A percentile compares a stretch with the other conserved stretches of the same genome.
These are phyloP conservation scores for Oreochromis grahami DNA, from an alignment of 2,797 vertebrate genomes.

Conservation along the genomic window DNA sequence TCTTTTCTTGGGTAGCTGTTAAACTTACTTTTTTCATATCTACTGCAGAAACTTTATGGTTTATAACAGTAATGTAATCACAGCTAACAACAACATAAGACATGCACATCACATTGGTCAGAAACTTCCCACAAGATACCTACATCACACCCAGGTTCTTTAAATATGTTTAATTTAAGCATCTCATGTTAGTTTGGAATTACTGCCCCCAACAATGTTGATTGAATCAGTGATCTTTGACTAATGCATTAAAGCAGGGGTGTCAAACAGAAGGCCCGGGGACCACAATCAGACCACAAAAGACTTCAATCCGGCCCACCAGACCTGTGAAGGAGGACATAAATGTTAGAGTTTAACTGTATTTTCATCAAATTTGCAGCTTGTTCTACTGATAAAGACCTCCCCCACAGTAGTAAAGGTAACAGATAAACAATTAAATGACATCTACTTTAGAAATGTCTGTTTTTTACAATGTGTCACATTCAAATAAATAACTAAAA, in stretches of 20 bases:
- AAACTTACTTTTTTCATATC: fast-evolving
- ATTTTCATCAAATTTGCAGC: background rate
- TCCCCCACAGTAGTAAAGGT: background rate
- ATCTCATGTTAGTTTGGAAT: background rate
- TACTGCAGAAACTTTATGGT: background rate
- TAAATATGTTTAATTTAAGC: background rate
- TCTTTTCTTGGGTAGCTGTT: background rate
- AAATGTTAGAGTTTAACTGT: background rate
- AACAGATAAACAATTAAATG: background rate
- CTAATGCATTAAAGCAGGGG: background rate
- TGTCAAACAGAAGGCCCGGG: background rate
- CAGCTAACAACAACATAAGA: background rate
- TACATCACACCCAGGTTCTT: background rate
- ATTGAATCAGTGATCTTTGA: background rate
- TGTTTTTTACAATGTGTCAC: background rate
- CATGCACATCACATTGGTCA: background rate
- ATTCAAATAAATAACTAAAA: background rate
- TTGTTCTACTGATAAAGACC: background rate
- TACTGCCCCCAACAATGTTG: background rate
- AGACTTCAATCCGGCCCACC: background rate
- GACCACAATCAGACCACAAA: background rate
- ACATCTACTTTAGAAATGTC: background rate
- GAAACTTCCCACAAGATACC: background rate
- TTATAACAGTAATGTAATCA: background rate
- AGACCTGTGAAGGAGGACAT: background rate